Conservation (phyloP, 2,888 invertebrate genomes). For the Drosophila barbarae region DNA sequence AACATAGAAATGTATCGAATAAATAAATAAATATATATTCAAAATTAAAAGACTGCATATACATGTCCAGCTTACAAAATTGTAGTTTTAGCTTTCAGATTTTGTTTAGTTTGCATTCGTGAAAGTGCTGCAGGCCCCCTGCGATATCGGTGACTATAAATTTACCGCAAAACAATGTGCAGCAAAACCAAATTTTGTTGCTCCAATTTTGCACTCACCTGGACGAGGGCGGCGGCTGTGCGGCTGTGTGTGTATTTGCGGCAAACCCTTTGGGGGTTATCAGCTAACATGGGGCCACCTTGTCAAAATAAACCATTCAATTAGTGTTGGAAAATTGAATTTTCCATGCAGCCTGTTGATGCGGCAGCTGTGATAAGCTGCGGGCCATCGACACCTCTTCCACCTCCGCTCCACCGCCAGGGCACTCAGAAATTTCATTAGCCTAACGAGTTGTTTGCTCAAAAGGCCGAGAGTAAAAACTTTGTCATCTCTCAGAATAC, state of each 20-base stretch:
- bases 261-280: constrained; percentile 52
- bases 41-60: too few relatives aligned
- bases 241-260: constrained; percentile 22
- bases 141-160: constrained; percentile 42
- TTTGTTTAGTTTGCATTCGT: constrained; percentile 1
- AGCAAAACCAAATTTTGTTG: constrained; percentile 37
- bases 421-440: constrained; percentile 63
- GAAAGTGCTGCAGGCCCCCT: constrained; percentile 17
- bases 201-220: constrained; percentile 36
- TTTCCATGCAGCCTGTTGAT: constrained; percentile 69
- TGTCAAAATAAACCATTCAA: constrained; percentile 72
- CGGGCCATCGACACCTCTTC: constrained; percentile 43
- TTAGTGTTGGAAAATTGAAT: constrained; percentile 68
- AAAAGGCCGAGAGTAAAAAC: constrained; percentile 49
- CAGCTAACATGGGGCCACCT: constrained; percentile 57
- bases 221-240: constrained; percentile 5
- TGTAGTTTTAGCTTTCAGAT: background rate
- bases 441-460: constrained; percentile 68
- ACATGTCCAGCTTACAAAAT: background rate
- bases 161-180: constrained; percentile 42
- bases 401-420: constrained; percentile 13
- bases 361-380: constrained; percentile 64
- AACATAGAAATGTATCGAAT: background rate
- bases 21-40: background rate
- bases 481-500: constrained; percentile 49